A percentile compares a stretch with the other conserved stretches of the same genome.
phyloP scores from a whole-genome alignment of 2,888 invertebrate genomes.

The Stegophylla sp. region DNA sequence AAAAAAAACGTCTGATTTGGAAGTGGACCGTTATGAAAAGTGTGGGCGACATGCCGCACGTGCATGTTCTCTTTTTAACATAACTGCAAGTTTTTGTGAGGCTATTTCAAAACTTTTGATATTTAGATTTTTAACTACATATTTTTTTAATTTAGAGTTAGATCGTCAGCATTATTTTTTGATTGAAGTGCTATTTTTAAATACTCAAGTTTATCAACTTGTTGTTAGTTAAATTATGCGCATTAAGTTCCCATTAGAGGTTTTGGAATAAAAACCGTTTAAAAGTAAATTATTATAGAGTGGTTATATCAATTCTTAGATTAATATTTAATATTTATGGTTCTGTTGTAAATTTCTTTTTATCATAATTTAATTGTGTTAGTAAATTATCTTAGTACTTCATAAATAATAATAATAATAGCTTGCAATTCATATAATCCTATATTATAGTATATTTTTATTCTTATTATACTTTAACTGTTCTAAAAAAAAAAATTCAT shows the following conservation, averaged over 20 bases:
- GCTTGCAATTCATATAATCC: too few species aligned
- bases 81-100: background rate
- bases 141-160: too few species aligned
- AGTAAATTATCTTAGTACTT: background rate
- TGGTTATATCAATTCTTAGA: background rate
- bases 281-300: background rate
- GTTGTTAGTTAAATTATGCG: too few species aligned
- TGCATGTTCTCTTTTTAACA: conserved; percentile 40
- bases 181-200: too few species aligned
- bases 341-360: background rate
- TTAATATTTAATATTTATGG: background rate
- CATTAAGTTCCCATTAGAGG: too few species aligned
- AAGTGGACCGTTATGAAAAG: conserved; percentile 40
- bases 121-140: background rate
- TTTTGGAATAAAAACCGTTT: background rate
- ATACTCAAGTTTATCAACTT: too few species aligned
- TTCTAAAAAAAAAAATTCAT: too few species aligned
- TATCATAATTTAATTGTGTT: background rate
- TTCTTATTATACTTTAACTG: too few species aligned
- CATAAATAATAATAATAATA: too few species aligned
- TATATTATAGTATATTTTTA: too few species aligned
- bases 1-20: conserved; percentile 33
- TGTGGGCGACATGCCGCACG: conserved; percentile 36
- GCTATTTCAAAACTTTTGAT: background rate
- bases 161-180: too few species aligned